Percentiles rank a stretch among this genome's conserved stretches.
Evolutionary conservation across 2,888 invertebrate species (phyloP).

Genomic region (Agrochola lychnidis): DNA sequence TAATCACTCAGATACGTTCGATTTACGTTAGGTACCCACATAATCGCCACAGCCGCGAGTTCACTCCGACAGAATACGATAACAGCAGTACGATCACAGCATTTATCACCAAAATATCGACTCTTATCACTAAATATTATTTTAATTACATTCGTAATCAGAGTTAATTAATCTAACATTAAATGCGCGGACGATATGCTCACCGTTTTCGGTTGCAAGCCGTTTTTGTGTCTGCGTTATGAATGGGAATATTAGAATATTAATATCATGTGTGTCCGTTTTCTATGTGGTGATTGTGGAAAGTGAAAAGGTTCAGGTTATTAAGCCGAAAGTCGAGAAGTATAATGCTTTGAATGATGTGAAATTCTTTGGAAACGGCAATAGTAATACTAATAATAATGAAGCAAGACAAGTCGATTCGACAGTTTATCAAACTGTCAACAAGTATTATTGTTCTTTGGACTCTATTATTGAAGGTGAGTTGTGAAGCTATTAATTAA

Average conservation of each 20-base stretch:
- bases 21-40: conserved; percentile 1
- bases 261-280: conserved; percentile 38
- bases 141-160: conserved; percentile 55
- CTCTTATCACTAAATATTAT: conserved; percentile 44
- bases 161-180: conserved; percentile 44
- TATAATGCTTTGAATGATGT: conserved; percentile 1
- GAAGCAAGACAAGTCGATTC: conserved; percentile 59
- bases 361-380: background rate
- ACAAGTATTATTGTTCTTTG: conserved; percentile 72
- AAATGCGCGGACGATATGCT: conserved; percentile 37
- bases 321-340: conserved; percentile 26
- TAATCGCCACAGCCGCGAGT: conserved; percentile 4
- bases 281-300: conserved; percentile 9
- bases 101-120: conserved; percentile 54
- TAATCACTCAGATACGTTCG: conserved; percentile 44
- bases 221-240: conserved; percentile 29
- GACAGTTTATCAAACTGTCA: conserved; percentile 68
- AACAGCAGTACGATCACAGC: conserved; percentile 15
- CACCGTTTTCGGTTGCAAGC: background rate
- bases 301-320: conserved; percentile 3
- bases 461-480: conserved; percentile 54
- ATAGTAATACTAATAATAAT: background rate
- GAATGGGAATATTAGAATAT: conserved; percentile 43
- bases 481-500: conserved; percentile 49
- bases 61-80: conserved; percentile 20